Conservation (phyloP, 2,888 invertebrate species). For the Pediacus dermestoides region DNA sequence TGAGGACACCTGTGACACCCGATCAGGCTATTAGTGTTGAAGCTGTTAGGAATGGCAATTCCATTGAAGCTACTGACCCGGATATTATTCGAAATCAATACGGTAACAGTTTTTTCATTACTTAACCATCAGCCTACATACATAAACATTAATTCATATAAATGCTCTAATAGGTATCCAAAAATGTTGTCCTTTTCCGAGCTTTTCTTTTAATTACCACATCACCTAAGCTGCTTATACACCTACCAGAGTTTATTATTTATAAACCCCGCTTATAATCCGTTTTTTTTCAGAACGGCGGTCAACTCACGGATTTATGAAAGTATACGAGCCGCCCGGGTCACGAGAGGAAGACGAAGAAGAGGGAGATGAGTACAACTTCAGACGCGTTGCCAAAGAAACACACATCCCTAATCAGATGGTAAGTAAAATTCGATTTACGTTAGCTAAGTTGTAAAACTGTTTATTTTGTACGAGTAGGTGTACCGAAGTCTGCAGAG, state of each 20-base stretch:
- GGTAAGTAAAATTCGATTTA: constrained; percentile 39
- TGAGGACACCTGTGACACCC: constrained; percentile 47
- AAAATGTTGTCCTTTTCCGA: constrained; percentile 4
- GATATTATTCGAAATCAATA: constrained; percentile 87
- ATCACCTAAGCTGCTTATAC: not conserved
- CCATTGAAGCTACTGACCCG: constrained; percentile 71
- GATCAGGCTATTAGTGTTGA: constrained; percentile 42
- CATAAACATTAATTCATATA: not conserved
- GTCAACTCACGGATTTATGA: constrained; percentile 53
- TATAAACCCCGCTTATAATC: too few relatives aligned
- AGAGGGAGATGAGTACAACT: constrained; percentile 46
- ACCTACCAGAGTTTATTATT: not conserved
- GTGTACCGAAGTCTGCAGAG: constrained; percentile 71
- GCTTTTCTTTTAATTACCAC: not conserved
- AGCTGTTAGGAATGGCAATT: constrained; percentile 51
- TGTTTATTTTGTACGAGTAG: too few relatives aligned
- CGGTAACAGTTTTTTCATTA: constrained; percentile 62
- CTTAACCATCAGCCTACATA: not conserved
- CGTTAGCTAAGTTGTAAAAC: too few relatives aligned
- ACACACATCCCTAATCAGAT: constrained; percentile 46
- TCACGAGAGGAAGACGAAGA: constrained; percentile 52
- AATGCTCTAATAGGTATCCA: not conserved
- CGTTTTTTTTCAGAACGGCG: constrained; percentile 49
- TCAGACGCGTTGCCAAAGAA: constrained; percentile 51
- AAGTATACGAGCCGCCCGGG: constrained; percentile 55